phyloP scores from a whole-genome alignment of 2,888 invertebrate species.

The Cryptosula pallasiana region DNA sequence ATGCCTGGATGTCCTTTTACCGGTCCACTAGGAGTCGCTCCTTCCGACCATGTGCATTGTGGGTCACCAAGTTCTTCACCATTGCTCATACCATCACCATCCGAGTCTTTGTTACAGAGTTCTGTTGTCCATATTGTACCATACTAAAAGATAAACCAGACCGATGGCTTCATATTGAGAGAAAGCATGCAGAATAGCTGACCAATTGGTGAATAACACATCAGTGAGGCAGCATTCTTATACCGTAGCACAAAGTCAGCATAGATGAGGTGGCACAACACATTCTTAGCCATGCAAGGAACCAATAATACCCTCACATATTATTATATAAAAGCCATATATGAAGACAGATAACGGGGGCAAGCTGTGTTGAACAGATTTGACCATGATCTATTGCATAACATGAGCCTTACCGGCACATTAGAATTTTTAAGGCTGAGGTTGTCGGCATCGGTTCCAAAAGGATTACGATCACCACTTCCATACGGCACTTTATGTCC shows the following conservation, averaged over 20 bases:
- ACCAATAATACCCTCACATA: too few relatives aligned
- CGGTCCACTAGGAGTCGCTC: not conserved
- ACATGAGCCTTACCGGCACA: not conserved
- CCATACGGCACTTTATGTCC: not conserved
- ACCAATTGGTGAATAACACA: too few relatives aligned
- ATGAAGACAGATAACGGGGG: too few relatives aligned
- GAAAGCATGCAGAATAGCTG: too few relatives aligned
- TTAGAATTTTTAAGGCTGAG: not conserved
- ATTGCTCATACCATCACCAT: constrained; percentile 4
- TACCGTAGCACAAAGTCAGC: too few relatives aligned
- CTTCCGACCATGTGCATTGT: not conserved
- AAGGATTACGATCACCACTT: not conserved
- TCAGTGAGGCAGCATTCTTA: too few relatives aligned
- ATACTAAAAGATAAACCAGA: not conserved
- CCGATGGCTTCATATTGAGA: too few relatives aligned
- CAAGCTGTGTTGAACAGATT: too few relatives aligned
- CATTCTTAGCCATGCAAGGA: too few relatives aligned
- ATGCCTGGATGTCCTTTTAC: not conserved
- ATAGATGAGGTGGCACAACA: too few relatives aligned
- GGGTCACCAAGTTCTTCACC: constrained; percentile 12
- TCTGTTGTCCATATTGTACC: not conserved
- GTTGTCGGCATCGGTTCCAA: not conserved
- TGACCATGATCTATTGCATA: too few relatives aligned
- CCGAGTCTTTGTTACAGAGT: not conserved
- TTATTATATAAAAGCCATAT: too few relatives aligned